Conservation (phyloP, 2,113 vertebrate genomes). For the Aegithalos caudatus region DNA sequence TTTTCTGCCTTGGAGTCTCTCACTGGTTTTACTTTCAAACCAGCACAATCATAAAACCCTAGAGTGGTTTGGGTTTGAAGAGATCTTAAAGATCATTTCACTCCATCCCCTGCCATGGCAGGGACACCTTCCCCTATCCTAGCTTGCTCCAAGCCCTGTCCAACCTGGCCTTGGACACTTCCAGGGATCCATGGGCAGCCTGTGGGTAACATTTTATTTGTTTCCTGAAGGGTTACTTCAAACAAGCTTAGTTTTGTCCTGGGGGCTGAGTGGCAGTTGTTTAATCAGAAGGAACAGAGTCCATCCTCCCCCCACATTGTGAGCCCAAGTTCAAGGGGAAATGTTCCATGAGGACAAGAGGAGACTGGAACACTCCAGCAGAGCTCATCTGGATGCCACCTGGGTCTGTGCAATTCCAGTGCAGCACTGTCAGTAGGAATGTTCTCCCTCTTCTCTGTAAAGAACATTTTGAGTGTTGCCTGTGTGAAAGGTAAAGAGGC, state of each 20-base stretch:
- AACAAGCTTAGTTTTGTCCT: background rate
- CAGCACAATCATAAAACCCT: too few relatives aligned
- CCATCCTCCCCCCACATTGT: background rate
- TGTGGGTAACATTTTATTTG: background rate
- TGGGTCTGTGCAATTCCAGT: background rate
- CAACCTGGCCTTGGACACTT: background rate
- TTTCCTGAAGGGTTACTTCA: background rate
- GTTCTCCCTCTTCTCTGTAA: background rate
- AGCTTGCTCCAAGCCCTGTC: rapidly evolving
- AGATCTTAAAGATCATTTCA: background rate
- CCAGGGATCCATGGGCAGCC: background rate
- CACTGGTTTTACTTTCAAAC: too few relatives aligned
- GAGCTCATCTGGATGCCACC: background rate
- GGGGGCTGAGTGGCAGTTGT: background rate
- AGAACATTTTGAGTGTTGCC: background rate
- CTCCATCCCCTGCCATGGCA: background rate
- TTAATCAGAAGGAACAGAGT: background rate
- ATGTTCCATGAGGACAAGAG: rapidly evolving
- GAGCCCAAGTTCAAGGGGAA: background rate
- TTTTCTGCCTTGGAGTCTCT: too few relatives aligned
- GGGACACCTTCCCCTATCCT: background rate
- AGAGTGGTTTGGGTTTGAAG: background rate
- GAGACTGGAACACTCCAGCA: background rate
- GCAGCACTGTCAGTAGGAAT: background rate
- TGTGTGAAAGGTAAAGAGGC: background rate